Evolutionary conservation across 2,797 vertebrate species (phyloP).

Genomic region (Myiotriccus ornatus): DNA sequence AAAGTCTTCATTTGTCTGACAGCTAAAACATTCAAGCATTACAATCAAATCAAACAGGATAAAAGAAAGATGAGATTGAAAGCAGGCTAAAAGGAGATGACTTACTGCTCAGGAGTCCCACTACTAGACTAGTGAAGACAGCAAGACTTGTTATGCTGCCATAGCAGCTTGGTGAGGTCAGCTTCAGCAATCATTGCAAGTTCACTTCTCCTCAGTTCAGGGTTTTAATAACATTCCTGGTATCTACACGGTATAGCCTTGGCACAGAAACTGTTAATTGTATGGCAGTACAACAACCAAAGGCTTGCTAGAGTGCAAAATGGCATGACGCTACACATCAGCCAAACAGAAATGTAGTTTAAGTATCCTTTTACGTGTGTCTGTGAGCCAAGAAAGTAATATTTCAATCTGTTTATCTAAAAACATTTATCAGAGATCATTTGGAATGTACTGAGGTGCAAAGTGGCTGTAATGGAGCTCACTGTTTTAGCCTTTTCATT

Average conservation of each 20-base stretch:
- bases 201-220: neutral
- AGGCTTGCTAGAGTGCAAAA: neutral
- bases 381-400: neutral
- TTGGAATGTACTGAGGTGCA: neutral
- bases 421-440: neutral
- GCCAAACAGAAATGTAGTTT: neutral
- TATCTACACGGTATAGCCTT: neutral
- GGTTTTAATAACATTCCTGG: neutral
- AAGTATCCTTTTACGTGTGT: neutral
- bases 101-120: neutral
- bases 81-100: neutral
- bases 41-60: neutral
- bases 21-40: neutral
- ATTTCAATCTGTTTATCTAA: neutral
- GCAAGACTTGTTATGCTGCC: neutral
- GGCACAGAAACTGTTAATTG: neutral
- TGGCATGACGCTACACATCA: fast-evolving
- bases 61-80: neutral
- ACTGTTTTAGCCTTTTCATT: neutral
- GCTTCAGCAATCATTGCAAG: neutral
- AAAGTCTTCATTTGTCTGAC: neutral
- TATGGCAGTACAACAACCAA: neutral
- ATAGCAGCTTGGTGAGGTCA: neutral
- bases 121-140: neutral
- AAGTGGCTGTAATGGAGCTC: neutral